Conservation (phyloP, 1,140 invertebrate genomes). For the Papilio aristodemus region DNA sequence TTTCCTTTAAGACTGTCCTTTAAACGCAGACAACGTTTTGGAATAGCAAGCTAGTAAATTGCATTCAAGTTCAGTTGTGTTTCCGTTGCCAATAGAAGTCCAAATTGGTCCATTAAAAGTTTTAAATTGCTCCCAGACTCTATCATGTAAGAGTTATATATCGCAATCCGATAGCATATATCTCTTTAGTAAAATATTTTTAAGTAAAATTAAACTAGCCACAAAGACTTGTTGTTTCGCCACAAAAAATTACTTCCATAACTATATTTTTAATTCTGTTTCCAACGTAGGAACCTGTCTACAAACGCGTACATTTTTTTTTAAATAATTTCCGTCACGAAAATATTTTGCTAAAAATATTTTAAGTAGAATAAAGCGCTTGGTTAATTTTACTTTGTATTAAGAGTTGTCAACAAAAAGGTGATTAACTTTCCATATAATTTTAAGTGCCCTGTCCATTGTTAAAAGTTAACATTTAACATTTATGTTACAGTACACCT, state of each 20-base stretch:
- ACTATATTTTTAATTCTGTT: no score
- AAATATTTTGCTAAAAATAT: constrained; percentile 3
- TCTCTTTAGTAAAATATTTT: no score
- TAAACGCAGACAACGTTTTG: constrained; percentile 7
- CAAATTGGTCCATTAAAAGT: constrained; percentile 32
- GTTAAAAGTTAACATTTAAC: constrained; percentile 19
- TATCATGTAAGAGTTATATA: not conserved
- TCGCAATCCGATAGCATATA: not conserved
- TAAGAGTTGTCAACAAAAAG: constrained; percentile 9
- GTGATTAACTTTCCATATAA: constrained; percentile 7
- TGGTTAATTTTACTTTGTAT: constrained; percentile 6
- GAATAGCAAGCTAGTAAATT: constrained; percentile 15
- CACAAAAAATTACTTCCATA: no score
- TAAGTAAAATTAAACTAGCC: not conserved
- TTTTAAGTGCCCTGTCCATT: constrained; percentile 16
- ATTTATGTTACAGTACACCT: not conserved
- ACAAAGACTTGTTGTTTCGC: not conserved
- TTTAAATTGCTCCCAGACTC: not conserved
- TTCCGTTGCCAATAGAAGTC: constrained; percentile 23
- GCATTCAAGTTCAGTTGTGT: constrained; percentile 12
- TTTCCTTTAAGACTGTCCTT: not conserved
- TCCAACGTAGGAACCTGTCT: no score
- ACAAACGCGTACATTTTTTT: no score
- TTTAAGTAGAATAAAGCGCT: not conserved
- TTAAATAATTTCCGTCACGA: not conserved